These are phyloP conservation scores for Platypus cylindrus DNA, from an alignment of 2,888 invertebrate genomes.

Conservation along the genomic window DNA sequence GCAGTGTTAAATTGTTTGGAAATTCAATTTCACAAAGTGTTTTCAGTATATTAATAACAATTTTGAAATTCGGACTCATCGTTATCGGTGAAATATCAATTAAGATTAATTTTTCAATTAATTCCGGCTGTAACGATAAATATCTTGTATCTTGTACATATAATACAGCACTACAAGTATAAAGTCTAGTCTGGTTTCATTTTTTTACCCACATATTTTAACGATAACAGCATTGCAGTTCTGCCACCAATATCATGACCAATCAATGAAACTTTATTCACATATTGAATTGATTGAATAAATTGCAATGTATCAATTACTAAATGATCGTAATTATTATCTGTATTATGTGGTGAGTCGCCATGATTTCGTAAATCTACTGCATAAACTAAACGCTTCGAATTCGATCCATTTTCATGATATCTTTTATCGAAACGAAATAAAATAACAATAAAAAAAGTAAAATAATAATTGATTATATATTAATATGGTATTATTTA, in stretches of 20 bases:
- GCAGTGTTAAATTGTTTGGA: slow-evolving; percentile 48
- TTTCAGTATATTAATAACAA: slow-evolving; percentile 51
- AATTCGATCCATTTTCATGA: slow-evolving; percentile 44
- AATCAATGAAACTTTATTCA: slow-evolving; percentile 54
- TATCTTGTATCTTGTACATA: not conserved
- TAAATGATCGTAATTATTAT: slow-evolving; percentile 64
- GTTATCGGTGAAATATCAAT: slow-evolving; percentile 60
- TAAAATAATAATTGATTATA: too few relatives aligned
- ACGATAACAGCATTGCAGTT: slow-evolving; percentile 71
- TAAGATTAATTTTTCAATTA: slow-evolving; percentile 54
- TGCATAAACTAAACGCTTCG: slow-evolving; percentile 57
- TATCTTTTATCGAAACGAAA: slow-evolving; percentile 43
- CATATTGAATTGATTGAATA: slow-evolving; percentile 47
- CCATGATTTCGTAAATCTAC: slow-evolving; percentile 94
- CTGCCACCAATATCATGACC: slow-evolving; percentile 98
- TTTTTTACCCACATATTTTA: slow-evolving; percentile 61
- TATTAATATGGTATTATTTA: slow-evolving; percentile 48
- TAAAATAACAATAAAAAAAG: too few relatives aligned
- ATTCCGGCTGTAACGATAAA: slow-evolving; percentile 37
- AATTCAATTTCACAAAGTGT: slow-evolving; percentile 51
- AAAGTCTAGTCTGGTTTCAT: slow-evolving; percentile 15
- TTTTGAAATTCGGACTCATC: slow-evolving; percentile 46
- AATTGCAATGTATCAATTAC: slow-evolving; percentile 59
- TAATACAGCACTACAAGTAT: not conserved
- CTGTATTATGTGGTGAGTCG: slow-evolving; percentile 68